Evolutionary conservation across 2,888 invertebrate species (phyloP), one percentile per base, ranked within the genome.

Genomic region (Polyommatus iphigenia): DNA sequence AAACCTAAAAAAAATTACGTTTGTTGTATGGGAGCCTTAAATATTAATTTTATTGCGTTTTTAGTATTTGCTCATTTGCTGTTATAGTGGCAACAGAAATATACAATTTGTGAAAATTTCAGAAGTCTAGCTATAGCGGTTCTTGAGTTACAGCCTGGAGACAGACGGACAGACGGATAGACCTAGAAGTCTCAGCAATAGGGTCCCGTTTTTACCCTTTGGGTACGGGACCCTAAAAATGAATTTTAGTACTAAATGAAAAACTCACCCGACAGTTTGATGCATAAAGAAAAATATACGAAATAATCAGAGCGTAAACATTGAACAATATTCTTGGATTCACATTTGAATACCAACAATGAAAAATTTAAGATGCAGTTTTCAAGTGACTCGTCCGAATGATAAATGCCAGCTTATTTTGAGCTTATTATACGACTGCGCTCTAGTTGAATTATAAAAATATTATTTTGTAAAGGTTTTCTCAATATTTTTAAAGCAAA

Each of bases 291-390:
- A 32, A 32, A 67, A 62, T 62, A 13, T 13, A 62, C 24, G 20
- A 62, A 62, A 67, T 67, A 67, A 67, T 29, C 29, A 32, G 67
- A 67, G 67, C 67, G 15, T 29, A 29, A 67, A 32, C 67, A 67
- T 67, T 67, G 67, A 32, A 67, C 29, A 67, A 67, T 67, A 29
- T 67, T 67, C 24, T 20, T 20, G 62, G 10, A 62, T 62, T 67
- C 15, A 67, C 29, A 67, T 67, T 67, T 67, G 32, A 62, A 62
- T 62, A 62, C 24, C 24, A 62, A 24, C 29, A 67, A 67, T 67
- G 67, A 67, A 67, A 67, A 67, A 67, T 67, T 20, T 29, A 32
- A 67, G 67, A 67, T 67, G 67, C 29, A 67, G 13, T 32, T 29
- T 32, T 67, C 29, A 15, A 67, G 15, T 13, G 29, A 67, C n/a